Evolutionary conservation across 2,797 vertebrate species (phyloP).

Genomic region (Gila robusta): DNA sequence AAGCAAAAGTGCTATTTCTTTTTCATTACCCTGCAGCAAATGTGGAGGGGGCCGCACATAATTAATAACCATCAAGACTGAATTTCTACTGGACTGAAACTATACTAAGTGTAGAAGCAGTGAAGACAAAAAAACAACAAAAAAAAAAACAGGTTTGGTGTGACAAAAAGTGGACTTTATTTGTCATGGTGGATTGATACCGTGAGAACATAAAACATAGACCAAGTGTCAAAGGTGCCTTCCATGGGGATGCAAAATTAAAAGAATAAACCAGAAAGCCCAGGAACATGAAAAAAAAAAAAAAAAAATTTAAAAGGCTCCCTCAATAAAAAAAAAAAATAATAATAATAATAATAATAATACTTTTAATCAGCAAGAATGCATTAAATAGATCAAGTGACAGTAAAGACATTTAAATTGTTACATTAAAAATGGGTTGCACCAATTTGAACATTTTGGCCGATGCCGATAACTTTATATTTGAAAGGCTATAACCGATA

Average conservation of each 20-base stretch:
- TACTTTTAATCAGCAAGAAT: neutral
- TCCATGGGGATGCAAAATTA: neutral
- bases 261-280: neutral
- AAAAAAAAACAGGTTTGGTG: neutral
- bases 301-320: neutral
- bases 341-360: too few relatives aligned
- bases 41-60: neutral
- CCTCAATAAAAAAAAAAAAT: too few relatives aligned
- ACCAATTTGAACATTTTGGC: too few relatives aligned
- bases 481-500: too few relatives aligned
- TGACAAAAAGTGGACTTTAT: neutral
- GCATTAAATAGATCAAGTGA: neutral
- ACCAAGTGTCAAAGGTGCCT: neutral
- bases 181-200: neutral
- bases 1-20: conserved; percentile 19
- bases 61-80: conserved; percentile 4
- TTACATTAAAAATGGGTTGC: neutral
- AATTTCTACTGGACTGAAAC: neutral
- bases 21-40: neutral
- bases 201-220: neutral
- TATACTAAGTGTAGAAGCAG: neutral
- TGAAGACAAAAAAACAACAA: neutral
- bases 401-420: neutral
- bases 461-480: too few relatives aligned
- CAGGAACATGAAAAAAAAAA: neutral